Evolutionary conservation across 2,888 invertebrate species (phyloP).

Genomic region (Lymantria monacha): DNA sequence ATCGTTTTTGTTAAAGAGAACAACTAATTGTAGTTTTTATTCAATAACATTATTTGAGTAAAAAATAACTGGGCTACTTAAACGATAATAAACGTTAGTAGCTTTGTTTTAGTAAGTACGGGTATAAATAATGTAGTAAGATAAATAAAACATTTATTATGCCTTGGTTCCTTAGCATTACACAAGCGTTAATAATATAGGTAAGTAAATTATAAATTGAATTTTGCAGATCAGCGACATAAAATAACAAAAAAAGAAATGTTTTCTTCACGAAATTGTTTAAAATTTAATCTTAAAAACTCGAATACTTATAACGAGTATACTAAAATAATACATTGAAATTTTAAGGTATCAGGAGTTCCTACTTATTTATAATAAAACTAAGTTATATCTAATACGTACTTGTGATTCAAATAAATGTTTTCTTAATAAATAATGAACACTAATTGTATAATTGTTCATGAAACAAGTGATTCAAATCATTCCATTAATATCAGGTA

Average conservation of each 20-base stretch:
- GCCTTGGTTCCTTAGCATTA: too few relatives aligned
- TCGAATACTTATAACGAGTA: constrained; percentile 61
- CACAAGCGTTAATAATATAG: not conserved
- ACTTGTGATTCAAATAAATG: constrained; percentile 22
- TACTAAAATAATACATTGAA: constrained; percentile 35
- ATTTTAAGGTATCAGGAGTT: constrained; percentile 67
- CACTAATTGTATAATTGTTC: not conserved
- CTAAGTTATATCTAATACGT: constrained; percentile 32
- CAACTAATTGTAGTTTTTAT: too few relatives aligned
- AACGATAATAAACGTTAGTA: too few relatives aligned
- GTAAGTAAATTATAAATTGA: not conserved
- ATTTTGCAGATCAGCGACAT: constrained; percentile 11
- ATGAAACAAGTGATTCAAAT: constrained; percentile 39
- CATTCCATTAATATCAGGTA: constrained; percentile 58
- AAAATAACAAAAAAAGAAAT: constrained; percentile 25
- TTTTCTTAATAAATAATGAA: not conserved
- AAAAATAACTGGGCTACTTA: too few relatives aligned
- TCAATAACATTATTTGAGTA: too few relatives aligned
- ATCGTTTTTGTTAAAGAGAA: too few relatives aligned
- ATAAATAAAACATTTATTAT: too few relatives aligned
- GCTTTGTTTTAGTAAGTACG: too few relatives aligned
- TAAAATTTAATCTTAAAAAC: constrained; percentile 22
- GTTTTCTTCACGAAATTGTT: constrained; percentile 35
- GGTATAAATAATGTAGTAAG: too few relatives aligned
- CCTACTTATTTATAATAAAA: constrained; percentile 64